Conservation (phyloP, 2,888 invertebrate species). For the Cryptus viduatorius region DNA sequence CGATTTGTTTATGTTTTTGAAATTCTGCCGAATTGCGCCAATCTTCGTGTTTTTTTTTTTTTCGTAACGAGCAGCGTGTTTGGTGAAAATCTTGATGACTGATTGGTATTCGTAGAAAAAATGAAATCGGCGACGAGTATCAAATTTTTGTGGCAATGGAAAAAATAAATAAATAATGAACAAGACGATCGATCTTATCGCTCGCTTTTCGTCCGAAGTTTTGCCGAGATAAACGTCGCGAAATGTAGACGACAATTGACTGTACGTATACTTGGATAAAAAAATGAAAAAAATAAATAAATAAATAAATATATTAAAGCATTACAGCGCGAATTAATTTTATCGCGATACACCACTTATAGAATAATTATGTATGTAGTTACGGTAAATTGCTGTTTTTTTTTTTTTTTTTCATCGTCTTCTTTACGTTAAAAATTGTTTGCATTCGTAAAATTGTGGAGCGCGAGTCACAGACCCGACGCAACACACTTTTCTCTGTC, state of each 20-base stretch:
- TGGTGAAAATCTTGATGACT: conserved; percentile 25
- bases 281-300: not conserved
- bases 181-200: not conserved
- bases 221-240: conserved; percentile 14
- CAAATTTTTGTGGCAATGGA: not conserved
- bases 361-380: conserved; percentile 39
- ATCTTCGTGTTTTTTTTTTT: conserved; percentile 6
- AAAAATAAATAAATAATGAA: not conserved
- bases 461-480: conserved; percentile 23
- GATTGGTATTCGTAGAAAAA: conserved; percentile 30
- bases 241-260: conserved; percentile 5
- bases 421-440: conserved; percentile 53
- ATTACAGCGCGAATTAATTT: not conserved
- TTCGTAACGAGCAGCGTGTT: conserved; percentile 29
- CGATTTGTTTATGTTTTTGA: not conserved
- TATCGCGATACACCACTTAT: conserved; percentile 28
- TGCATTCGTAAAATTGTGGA: conserved; percentile 57
- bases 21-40: not conserved
- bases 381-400: conserved; percentile 42
- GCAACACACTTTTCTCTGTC: not conserved
- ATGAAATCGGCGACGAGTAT: conserved; percentile 15
- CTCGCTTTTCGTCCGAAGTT: not conserved
- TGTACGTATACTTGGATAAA: not conserved
- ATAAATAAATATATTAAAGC: too few relatives aligned
- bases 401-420: not conserved